A percentile compares a stretch with the other conserved stretches of the same genome.
Evolutionary conservation across 2,113 vertebrate species (phyloP).

Genomic region (Eidolon helvum): DNA sequence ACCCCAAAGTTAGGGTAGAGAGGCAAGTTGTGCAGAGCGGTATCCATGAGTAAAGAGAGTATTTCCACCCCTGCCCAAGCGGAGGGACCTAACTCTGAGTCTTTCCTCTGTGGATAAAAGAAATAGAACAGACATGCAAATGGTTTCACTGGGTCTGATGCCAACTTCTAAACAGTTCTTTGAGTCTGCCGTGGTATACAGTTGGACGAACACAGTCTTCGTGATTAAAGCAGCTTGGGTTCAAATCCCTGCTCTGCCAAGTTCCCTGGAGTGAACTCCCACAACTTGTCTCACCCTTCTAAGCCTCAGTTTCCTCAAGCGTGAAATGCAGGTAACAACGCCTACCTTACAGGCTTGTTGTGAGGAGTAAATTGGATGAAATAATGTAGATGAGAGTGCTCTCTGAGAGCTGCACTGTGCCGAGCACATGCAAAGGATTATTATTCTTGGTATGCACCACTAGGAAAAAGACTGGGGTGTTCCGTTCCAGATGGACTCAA

Average conservation of each 20-base stretch:
- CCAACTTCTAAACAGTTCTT: not conserved
- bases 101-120: not conserved
- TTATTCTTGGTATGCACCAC: conserved; percentile 14
- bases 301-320: not conserved
- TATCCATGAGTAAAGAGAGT: not conserved
- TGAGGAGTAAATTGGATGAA: conserved; percentile 5
- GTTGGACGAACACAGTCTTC: not conserved
- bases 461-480: conserved; percentile 46
- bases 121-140: not conserved
- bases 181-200: not conserved
- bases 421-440: not conserved
- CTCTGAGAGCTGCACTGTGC: accelerated
- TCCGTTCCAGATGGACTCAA: conserved; percentile 67
- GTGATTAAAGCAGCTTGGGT: not conserved
- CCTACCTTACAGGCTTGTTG: not conserved
- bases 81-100: not conserved
- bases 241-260: conserved; percentile 23
- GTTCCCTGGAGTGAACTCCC: not conserved
- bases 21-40: not conserved
- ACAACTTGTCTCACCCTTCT: not conserved
- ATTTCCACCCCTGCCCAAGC: not conserved
- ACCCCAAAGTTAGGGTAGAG: not conserved
- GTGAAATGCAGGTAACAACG: not conserved
- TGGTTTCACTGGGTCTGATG: not conserved
- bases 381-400: not conserved